Percentiles rank a stretch among this genome's conserved stretches.
Conservation (phyloP, 2,888 invertebrate genomes). For the Cremastobaeus sp. region DNA sequence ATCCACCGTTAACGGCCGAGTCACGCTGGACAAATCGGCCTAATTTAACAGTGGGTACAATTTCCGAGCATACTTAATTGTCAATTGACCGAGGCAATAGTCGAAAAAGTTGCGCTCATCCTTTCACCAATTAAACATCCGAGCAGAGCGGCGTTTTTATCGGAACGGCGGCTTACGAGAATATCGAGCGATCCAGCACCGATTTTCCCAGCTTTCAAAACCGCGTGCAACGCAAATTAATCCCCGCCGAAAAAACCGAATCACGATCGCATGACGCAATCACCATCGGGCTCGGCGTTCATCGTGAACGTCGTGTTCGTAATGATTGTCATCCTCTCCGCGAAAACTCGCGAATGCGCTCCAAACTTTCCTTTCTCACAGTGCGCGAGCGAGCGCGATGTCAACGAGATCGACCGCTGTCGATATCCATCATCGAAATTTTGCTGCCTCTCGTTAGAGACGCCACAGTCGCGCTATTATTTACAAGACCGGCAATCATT, state of each 20-base stretch:
- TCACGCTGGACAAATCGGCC: conserved; percentile 12
- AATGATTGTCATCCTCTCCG: conserved; percentile 52
- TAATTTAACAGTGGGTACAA: conserved; percentile 17
- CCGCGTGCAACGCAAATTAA: conserved; percentile 45
- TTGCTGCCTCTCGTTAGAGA: conserved; percentile 20
- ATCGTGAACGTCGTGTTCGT: conserved; percentile 48
- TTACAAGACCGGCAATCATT: too few relatives aligned
- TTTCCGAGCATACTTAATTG: conserved; percentile 29
- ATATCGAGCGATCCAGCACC: conserved; percentile 11
- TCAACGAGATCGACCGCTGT: conserved; percentile 43
- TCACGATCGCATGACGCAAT: conserved; percentile 53
- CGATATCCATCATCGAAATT: conserved; percentile 51
- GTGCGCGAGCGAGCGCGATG: conserved; percentile 31
- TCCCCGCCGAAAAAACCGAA: conserved; percentile 47
- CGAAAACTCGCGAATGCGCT: conserved; percentile 30
- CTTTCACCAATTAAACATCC: conserved; percentile 45
- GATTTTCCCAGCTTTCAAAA: conserved; percentile 55
- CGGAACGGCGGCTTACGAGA: background rate
- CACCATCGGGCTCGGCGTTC: conserved; percentile 10
- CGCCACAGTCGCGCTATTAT: too few relatives aligned
- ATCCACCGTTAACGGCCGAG: conserved; percentile 1
- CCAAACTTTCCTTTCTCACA: conserved; percentile 55
- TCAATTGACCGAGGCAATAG: conserved; percentile 29
- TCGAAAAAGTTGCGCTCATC: conserved; percentile 39
- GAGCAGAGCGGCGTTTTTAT: conserved; percentile 9